Base-by-base conservation (phyloP, 2,797 vertebrate species). In the Enteromius viviparus region DNA sequence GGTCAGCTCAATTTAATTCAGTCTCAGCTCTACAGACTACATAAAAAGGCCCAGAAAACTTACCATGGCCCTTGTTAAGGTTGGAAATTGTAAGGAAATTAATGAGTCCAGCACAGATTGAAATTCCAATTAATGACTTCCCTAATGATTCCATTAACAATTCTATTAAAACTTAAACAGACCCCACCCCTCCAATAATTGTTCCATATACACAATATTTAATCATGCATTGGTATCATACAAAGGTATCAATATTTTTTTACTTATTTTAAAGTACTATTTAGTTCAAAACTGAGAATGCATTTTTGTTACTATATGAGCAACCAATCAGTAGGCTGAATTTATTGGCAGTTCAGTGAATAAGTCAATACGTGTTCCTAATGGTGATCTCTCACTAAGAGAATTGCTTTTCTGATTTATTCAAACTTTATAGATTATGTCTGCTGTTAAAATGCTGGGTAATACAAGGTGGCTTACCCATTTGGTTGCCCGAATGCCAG, bases 1-100 rank as follows among this genome's bases (percentile, higher is more conserved):
- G 72, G 49, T 82, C 49, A 58, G 62, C 23, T 76, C 62, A 82
- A 65, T 66, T 66, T 53, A 76, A 76, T 58, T 76, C 60, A 29
- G 11, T 76, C 34, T 76, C 14, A 6, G 74, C 53, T 76, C 74
- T 60, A 58, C 12, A 53, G 26, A 32, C 70, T 74, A 6, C 47
- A 53, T 76, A 60, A 60, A 55, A 42, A 60, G 4, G n/a, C 8
- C 34, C n/a, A 42, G 74, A 60, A 76, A 49, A 49, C 17, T 6
- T 62, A 62, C n/a, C 1, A 0, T 78, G 23, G 42, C 26, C 17
- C 45, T 21, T 78, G n/a, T 65, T 49, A 32, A 3, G 55, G 10
- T 11, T 62, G 23, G 10, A 49, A 34, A 47, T 49, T 7, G 12
- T 23, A 47, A 71, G 69, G 1, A 45, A 47, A 29, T 71, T 0